A percentile compares a stretch with the other conserved stretches of the same genome.
Evolutionary conservation across 92 coral and sea anemone species (phyloP).

Genomic region (Chrysogorgia sp.): DNA sequence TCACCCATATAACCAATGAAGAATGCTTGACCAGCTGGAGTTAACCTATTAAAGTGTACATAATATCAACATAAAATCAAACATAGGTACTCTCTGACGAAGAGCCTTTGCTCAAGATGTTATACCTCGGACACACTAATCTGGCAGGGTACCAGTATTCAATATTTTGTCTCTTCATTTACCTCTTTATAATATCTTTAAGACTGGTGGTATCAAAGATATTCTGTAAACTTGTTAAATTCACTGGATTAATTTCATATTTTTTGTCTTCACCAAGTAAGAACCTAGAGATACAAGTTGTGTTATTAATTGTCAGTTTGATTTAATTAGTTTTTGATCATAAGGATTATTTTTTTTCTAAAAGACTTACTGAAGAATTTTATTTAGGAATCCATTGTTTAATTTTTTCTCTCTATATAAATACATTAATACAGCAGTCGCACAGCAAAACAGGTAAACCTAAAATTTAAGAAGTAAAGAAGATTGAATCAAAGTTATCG

Average conservation of each 20-base stretch:
- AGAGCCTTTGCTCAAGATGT: too few relatives aligned
- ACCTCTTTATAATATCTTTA: conserved; percentile 10
- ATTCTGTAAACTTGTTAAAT: not conserved
- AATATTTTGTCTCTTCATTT: not conserved
- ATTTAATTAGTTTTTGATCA: not conserved
- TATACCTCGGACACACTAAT: too few relatives aligned
- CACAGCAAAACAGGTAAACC: conserved; percentile 79
- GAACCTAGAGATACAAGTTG: not conserved
- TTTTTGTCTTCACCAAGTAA: conserved; percentile 19
- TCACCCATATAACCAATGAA: conserved; percentile 73
- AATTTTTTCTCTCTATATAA: conserved; percentile 53
- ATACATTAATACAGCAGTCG: conserved; percentile 86
- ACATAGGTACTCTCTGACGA: too few relatives aligned
- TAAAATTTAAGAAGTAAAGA: conserved; percentile 30
- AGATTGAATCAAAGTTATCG: not conserved
- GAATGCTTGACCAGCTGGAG: conserved; percentile 71
- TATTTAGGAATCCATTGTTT: conserved; percentile 33
- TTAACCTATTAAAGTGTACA: conserved; percentile 44
- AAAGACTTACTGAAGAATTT: conserved; percentile 16
- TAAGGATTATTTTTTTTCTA: not conserved
- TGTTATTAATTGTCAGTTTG: not conserved
- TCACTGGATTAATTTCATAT: not conserved
- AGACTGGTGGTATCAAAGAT: not conserved
- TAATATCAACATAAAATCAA: not conserved
- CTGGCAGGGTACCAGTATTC: not conserved